Percentiles rank a stretch among this genome's conserved stretches.
Evolutionary conservation across 2,113 vertebrate genomes (phyloP).

Genomic region (Xyrauchen texanus): DNA sequence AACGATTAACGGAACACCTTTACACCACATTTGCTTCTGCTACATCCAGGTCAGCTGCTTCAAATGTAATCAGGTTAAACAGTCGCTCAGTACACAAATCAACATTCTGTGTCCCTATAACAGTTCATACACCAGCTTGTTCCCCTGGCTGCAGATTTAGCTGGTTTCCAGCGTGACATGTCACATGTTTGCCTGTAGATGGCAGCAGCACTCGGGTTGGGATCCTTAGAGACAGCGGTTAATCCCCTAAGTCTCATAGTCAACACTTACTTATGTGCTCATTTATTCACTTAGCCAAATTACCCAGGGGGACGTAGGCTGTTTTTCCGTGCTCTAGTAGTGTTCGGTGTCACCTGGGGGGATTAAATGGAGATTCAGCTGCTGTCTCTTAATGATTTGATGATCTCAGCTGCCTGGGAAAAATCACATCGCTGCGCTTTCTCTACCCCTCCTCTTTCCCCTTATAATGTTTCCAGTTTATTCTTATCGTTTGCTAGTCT

Average conservation of each 20-base stretch:
- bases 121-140: background rate
- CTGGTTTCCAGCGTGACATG: background rate
- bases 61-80: background rate
- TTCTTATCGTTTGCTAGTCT: slow-evolving; percentile 33
- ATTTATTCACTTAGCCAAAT: slow-evolving; percentile 63
- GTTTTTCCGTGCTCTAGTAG: slow-evolving; percentile 45
- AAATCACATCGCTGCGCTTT: slow-evolving; percentile 35
- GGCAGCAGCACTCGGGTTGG: slow-evolving; percentile 50
- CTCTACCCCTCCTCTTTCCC: slow-evolving; percentile 16
- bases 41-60: background rate
- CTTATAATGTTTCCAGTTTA: slow-evolving; percentile 38
- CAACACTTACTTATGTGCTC: slow-evolving; percentile 58
- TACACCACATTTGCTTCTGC: background rate
- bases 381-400: slow-evolving; percentile 56
- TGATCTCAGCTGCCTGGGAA: slow-evolving; percentile 49
- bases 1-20: background rate
- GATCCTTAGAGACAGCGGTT: slow-evolving; percentile 37
- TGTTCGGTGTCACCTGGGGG: slow-evolving; percentile 54
- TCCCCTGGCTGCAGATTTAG: background rate
- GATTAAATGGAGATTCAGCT: slow-evolving; percentile 53
- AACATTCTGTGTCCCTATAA: background rate
- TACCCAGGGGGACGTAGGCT: slow-evolving; percentile 52
- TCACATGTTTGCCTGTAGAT: slow-evolving; percentile 58
- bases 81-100: background rate
- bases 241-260: slow-evolving; percentile 52